These are phyloP conservation scores for Bradypodion pumilum DNA, from an alignment of 2,797 vertebrate genomes.

Conservation along the genomic window DNA sequence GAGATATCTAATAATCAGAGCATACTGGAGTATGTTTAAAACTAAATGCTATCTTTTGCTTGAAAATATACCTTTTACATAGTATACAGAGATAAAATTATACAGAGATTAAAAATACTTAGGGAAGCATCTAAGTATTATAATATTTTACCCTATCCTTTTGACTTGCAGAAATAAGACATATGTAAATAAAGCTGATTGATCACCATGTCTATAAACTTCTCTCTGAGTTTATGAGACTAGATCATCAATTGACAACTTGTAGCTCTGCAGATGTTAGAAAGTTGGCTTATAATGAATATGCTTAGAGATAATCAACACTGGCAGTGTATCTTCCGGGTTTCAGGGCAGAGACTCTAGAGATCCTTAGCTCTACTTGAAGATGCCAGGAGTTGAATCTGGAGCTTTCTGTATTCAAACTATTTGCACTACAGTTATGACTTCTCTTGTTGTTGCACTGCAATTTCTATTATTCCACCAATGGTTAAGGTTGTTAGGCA, in stretches of 20 bases:
- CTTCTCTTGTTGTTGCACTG: neutral
- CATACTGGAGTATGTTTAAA: neutral
- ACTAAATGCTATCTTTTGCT: neutral
- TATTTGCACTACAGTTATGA: neutral
- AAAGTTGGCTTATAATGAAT: neutral
- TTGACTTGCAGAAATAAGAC: too few species aligned
- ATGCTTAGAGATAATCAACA: too few species aligned
- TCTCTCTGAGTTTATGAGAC: neutral
- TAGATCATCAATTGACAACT: neutral
- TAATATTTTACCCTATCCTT: too few species aligned
- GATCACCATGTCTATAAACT: neutral
- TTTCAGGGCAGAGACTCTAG: too few species aligned
- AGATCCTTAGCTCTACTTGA: too few species aligned
- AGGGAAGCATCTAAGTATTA: too few species aligned
- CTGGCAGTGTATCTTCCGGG: too few species aligned
- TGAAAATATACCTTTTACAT: neutral
- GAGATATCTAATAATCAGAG: neutral
- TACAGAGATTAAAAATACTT: too few species aligned
- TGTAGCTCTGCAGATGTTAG: neutral
- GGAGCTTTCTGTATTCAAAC: too few species aligned
- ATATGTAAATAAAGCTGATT: too few species aligned
- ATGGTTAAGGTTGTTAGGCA: neutral
- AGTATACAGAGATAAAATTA: too few species aligned
- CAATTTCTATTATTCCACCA: neutral
- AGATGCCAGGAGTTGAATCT: too few species aligned